These are phyloP conservation scores for Spodoptera frugiperda DNA, from an alignment of 1,140 invertebrate genomes.

Conservation along the genomic window DNA sequence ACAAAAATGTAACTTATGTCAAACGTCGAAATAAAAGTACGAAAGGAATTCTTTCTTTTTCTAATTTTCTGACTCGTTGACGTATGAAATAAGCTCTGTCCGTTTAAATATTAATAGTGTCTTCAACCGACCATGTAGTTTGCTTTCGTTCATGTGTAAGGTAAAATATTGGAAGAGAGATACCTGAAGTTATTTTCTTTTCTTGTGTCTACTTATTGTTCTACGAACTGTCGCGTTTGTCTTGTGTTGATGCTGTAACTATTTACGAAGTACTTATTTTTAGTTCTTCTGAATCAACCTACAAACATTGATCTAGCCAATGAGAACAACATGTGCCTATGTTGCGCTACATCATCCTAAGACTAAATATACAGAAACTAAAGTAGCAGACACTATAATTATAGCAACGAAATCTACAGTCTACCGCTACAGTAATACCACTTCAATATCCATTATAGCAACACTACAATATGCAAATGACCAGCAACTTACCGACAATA, in stretches of 20 bases:
- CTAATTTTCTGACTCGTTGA: constrained; percentile 33
- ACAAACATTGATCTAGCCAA: too few species aligned
- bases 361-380: too few species aligned
- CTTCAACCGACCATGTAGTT: constrained; percentile 35
- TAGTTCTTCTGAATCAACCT: too few species aligned
- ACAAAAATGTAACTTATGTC: constrained; percentile 6
- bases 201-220: too few species aligned
- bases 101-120: constrained; percentile 36
- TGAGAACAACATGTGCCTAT: too few species aligned
- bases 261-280: too few species aligned
- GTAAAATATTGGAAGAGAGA: constrained; percentile 1
- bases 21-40: constrained; percentile 24
- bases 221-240: too few species aligned
- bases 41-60: constrained; percentile 12
- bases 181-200: too few species aligned
- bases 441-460: constrained; percentile 29
- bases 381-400: too few species aligned
- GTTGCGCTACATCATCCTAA: too few species aligned
- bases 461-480: constrained; percentile 40
- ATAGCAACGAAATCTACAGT: constrained; percentile 21
- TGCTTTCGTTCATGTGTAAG: constrained; percentile 5
- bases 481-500: constrained; percentile 30
- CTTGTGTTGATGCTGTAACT: too few species aligned
- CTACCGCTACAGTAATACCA: constrained; percentile 2
- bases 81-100: constrained; percentile 32